These are phyloP conservation scores for Copidosoma floridanum DNA, from an alignment of 1,140 invertebrate genomes.

Conservation along the genomic window DNA sequence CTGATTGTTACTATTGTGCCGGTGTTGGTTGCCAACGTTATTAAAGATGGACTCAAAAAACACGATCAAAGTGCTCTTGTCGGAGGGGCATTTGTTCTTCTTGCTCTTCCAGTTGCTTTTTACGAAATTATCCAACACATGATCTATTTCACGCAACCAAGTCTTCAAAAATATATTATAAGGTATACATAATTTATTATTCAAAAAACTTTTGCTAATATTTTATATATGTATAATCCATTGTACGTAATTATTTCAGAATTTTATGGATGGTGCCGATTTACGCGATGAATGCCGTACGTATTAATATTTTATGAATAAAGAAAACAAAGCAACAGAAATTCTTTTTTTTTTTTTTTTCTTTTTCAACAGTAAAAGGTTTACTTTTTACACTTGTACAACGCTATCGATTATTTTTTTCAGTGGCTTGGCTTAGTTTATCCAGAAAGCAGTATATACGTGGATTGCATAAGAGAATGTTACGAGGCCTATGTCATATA, in stretches of 20 bases:
- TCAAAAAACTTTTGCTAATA: too few species aligned
- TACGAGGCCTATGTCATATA: constrained; percentile 98
- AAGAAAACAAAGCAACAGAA: neutral
- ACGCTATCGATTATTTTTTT: too few species aligned
- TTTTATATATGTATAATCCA: constrained; percentile 8
- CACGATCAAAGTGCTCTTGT: constrained; percentile 78
- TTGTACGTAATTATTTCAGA: constrained; percentile 65
- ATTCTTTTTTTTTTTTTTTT: neutral
- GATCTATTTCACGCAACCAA: constrained; percentile 90
- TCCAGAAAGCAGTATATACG: constrained; percentile 83
- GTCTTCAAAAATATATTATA: constrained; percentile 91
- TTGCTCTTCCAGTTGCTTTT: constrained; percentile 87
- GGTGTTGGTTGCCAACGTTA: constrained; percentile 72
- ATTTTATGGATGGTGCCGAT: constrained; percentile 98
- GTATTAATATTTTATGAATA: constrained; percentile 45
- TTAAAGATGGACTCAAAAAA: constrained; percentile 70
- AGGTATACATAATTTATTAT: constrained; percentile 60
- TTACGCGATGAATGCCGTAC: constrained; percentile 91
- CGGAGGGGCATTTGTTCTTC: constrained; percentile 85
- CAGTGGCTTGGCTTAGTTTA: constrained; percentile 83
- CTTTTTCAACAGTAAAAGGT: constrained; percentile 18
- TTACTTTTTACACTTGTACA: constrained; percentile 26
- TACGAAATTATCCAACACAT: constrained; percentile 94
- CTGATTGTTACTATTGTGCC: constrained; percentile 82
- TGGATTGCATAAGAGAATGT: constrained; percentile 90